phyloP scores from a whole-genome alignment of 1,140 invertebrate genomes.

The Neelides sp. region DNA sequence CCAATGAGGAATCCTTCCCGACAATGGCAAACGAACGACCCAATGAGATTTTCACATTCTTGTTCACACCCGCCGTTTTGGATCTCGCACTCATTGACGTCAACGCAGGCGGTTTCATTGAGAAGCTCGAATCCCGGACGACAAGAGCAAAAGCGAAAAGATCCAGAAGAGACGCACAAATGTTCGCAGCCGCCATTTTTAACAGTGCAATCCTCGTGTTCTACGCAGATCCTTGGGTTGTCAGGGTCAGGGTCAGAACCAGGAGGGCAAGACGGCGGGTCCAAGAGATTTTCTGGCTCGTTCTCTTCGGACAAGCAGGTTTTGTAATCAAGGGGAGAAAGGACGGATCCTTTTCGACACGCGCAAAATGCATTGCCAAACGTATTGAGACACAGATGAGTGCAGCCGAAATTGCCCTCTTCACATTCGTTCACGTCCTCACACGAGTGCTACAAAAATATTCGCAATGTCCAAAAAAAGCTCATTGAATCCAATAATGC shows the following conservation, averaged over 20 bases:
- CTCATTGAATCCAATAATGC: no score
- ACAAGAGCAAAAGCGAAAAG: conserved; percentile 35
- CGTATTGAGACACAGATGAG: conserved; percentile 54
- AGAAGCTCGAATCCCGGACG: conserved; percentile 35
- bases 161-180: conserved; percentile 35
- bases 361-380: conserved; percentile 65
- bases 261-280: conserved; percentile 19
- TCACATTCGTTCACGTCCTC: conserved; percentile 35
- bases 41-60: conserved; percentile 40
- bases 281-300: conserved; percentile 18
- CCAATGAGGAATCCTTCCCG: conserved; percentile 40
- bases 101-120: conserved; percentile 44
- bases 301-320: conserved; percentile 35
- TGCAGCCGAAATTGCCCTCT: conserved; percentile 26
- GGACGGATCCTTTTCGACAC: conserved; percentile 49
- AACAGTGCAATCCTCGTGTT: conserved; percentile 33
- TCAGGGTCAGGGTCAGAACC: conserved; percentile 25
- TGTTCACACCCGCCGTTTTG: conserved; percentile 43
- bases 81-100: conserved; percentile 41
- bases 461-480: conserved; percentile 34
- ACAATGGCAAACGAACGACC: conserved; percentile 44
- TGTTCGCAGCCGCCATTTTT: conserved; percentile 43
- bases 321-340: conserved; percentile 42
- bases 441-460: conserved; percentile 33
- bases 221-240: conserved; percentile 31